Base-by-base conservation (phyloP, 2,113 vertebrate species). In the Neogobius melanostomus region DNA sequence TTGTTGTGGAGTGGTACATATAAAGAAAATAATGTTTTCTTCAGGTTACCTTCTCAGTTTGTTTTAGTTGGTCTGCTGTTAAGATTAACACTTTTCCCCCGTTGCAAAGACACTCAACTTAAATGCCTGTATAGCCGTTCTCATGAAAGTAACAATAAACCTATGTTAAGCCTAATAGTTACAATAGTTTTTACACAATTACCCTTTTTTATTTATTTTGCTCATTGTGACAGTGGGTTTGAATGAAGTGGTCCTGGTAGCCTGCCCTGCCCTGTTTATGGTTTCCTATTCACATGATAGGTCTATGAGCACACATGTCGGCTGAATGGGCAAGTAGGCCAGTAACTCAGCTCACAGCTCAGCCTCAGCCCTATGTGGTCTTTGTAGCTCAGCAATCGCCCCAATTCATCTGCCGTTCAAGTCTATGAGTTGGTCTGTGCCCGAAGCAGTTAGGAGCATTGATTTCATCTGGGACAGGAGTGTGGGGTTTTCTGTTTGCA, bases 391-490 rank as follows among this genome's bases (percentile, higher is more conserved):
- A 49, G 53, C 17, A 56, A 64, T 50, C 49, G 60, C 46, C 46
- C 4, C 64, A 76, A 72, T 75, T 56, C 80, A 28, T 83, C 66
- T 82, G 76, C 79, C 64, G 53, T 75, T 83, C 46, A 68, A 78
- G 57, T 68, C 52, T 80, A 65, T 81, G 84, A 83, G 88, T 88
- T 86, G 71, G 68, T 75, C 76, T 64, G 82, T 69, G 68, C 68
- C 83, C 75, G 85, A 85, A 86, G 88, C 88, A 81, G 82, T 75
- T 85, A 44, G 59, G 70, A 81, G 85, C 85, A 88, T 85, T 90
- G 87, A 90, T 91, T 92, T 92, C 87, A 91, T 92, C 92, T 91
- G 80, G 85, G 76, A 76, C 88, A 90, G 79, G 78, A 86, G 89
- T 88, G 88, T 76, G 76, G 87, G 66, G 69, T 73, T 91, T 85